These are phyloP conservation scores for Sialis fuliginosa DNA, from an alignment of 2,888 invertebrate genomes.

Conservation along the genomic window DNA sequence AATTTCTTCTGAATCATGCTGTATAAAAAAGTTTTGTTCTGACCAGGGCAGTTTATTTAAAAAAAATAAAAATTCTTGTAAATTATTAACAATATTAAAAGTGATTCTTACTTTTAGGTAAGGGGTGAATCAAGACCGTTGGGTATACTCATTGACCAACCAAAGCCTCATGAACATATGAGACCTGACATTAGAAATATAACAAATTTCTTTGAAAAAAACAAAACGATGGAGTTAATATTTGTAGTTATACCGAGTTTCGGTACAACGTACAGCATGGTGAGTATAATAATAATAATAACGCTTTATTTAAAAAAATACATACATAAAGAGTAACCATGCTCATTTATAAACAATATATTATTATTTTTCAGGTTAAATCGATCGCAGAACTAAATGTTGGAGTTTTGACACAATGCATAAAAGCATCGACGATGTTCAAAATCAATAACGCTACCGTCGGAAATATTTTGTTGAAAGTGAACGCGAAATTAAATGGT, in stretches of 20 bases:
- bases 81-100: no score
- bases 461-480: constrained; percentile 54
- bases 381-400: constrained; percentile 46
- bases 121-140: no score
- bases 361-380: constrained; percentile 31
- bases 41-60: no score
- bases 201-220: not conserved
- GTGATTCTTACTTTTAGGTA: no score
- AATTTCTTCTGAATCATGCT: no score
- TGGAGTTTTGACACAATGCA: constrained; percentile 59
- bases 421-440: constrained; percentile 32
- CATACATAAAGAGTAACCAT: not conserved
- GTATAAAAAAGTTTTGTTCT: no score
- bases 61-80: no score
- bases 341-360: not conserved
- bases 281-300: constrained; percentile 1
- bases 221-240: constrained; percentile 6
- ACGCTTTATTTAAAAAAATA: not conserved
- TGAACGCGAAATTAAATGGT: constrained; percentile 72
- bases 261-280: constrained; percentile 5
- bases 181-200: constrained; percentile 1
- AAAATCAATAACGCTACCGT: constrained; percentile 41
- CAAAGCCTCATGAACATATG: no score
- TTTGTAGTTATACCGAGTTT: constrained; percentile 12
- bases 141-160: no score